Base-by-base conservation (phyloP, 2,797 vertebrate genomes). In the Aulostomus chinensis region DNA sequence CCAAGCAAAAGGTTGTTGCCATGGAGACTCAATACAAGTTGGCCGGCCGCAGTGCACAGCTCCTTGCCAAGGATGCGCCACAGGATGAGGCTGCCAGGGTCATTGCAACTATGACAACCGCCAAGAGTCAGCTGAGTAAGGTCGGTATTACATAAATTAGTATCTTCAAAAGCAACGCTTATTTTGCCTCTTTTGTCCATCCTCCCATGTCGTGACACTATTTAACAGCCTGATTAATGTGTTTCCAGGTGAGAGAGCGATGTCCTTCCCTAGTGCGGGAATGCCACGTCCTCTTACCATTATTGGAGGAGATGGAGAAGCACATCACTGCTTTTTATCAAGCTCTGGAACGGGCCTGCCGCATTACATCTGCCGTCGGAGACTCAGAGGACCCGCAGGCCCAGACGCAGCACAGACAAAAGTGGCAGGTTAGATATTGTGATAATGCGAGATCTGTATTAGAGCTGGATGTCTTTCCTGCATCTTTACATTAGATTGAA, bases 11-110 rank as follows among this genome's bases (percentile, higher is more conserved):
- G 68, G 78, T 95, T 18, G 92, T 93, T 30, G 73, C 91, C 5
- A 95, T 95, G 91, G 97, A 99, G 78, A 90, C 94, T 1, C 95
- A 96, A 32, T 98, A 93, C 79, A 99, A 97, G 82, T 85, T 90
- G 1, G 81, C 92, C 21, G 86, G 94, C 43, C 94, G 92, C 71
- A 94, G 92, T 8, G 94, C 92, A 0, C 96, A 98, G 54, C 91
- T 95, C 53, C 68, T 96, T 22, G 91, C 92, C 71, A 98, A 98
- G 71, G 97, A 99, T 78, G 91, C 91, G 13, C 68, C 92, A 3
- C 91, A 93, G 56, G 93, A 94, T 37, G 96, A 98, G 84, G 89
- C 88, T 0, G 90, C 88, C 9, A 90, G 93, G 84, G 93, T 97
- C 88, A 86, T 96, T 73, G 82, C 89, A 41, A 84, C 90, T 58